Evolutionary conservation across 2,113 vertebrate species (phyloP).

Genomic region (Osmerus eperlanus): DNA sequence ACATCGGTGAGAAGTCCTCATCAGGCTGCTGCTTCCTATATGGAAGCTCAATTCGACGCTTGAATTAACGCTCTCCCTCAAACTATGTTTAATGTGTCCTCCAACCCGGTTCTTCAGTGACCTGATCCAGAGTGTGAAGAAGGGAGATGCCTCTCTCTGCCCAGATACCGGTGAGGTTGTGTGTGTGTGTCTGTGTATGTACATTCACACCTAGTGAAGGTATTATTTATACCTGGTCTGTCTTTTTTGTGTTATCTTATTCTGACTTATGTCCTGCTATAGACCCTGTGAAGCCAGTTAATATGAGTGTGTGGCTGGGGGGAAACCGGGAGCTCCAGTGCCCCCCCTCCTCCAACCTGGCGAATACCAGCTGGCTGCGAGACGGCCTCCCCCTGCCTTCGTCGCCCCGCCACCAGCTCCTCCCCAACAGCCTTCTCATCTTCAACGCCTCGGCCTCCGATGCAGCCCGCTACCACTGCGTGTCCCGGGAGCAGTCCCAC

Average conservation of each 20-base stretch:
- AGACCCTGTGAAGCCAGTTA: conserved; percentile 44
- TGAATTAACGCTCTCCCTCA: too few species aligned
- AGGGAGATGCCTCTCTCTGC: conserved; percentile 66
- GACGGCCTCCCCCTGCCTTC: conserved; percentile 7
- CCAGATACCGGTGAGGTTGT: conserved; percentile 51
- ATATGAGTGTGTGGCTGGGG: conserved; percentile 34
- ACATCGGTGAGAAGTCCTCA: neutral
- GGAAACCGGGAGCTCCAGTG: conserved; percentile 58
- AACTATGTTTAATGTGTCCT: neutral
- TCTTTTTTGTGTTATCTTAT: neutral
- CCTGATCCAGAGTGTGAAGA: conserved; percentile 72
- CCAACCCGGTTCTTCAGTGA: conserved; percentile 48
- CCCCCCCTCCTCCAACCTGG: conserved; percentile 62
- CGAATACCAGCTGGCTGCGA: conserved; percentile 56
- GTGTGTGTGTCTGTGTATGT: neutral
- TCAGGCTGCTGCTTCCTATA: too few species aligned
- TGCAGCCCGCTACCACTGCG: conserved; percentile 66
- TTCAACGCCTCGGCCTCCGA: conserved; percentile 40
- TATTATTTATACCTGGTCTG: neutral
- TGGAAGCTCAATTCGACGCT: too few species aligned
- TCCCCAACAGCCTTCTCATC: conserved; percentile 57
- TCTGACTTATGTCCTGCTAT: conserved; percentile 31
- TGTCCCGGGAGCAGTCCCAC: conserved; percentile 59
- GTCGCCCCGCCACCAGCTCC: conserved; percentile 44
- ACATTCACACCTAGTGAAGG: neutral